These are phyloP conservation scores for Hyperoplus lanceolatus DNA, from an alignment of 2,797 vertebrate species.

Conservation along the genomic window DNA sequence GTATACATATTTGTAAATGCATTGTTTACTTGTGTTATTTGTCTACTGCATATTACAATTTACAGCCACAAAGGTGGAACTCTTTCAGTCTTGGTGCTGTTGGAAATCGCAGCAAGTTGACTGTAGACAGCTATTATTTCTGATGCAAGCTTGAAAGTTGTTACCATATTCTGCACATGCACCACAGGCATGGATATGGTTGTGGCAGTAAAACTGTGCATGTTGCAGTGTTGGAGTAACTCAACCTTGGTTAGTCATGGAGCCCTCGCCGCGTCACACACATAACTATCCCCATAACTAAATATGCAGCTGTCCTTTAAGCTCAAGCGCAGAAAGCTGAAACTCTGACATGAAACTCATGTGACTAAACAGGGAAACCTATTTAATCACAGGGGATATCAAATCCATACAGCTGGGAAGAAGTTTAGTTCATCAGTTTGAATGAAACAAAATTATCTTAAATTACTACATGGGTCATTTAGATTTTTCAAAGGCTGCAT, in stretches of 20 bases:
- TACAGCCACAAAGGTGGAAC: neutral
- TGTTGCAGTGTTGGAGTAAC: slow-evolving; percentile 78
- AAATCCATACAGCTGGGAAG: slow-evolving; percentile 8
- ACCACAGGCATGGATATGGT: neutral
- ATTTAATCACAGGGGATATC: slow-evolving; percentile 4
- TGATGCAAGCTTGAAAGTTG: slow-evolving; percentile 54
- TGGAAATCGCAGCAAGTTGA: slow-evolving; percentile 1
- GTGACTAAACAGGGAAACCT: slow-evolving; percentile 47
- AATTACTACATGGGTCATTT: neutral
- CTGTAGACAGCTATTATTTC: slow-evolving; percentile 30
- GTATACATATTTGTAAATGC: slow-evolving; percentile 67
- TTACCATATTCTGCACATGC: slow-evolving; percentile 40
- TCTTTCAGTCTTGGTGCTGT: neutral
- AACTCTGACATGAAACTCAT: slow-evolving; percentile 43
- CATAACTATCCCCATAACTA: slow-evolving; percentile 55
- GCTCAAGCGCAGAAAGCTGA: slow-evolving; percentile 73
- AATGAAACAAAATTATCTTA: neutral
- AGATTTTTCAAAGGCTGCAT: neutral
- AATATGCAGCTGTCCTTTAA: slow-evolving; percentile 77
- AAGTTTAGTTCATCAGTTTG: neutral
- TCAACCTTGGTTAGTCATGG: slow-evolving; percentile 54
- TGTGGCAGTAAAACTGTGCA: slow-evolving; percentile 61
- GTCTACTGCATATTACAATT: neutral
- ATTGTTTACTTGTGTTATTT: slow-evolving; percentile 59
- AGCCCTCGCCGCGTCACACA: slow-evolving; percentile 40